Conservation (phyloP, 1,140 invertebrate species). For the Drosophila erecta region DNA sequence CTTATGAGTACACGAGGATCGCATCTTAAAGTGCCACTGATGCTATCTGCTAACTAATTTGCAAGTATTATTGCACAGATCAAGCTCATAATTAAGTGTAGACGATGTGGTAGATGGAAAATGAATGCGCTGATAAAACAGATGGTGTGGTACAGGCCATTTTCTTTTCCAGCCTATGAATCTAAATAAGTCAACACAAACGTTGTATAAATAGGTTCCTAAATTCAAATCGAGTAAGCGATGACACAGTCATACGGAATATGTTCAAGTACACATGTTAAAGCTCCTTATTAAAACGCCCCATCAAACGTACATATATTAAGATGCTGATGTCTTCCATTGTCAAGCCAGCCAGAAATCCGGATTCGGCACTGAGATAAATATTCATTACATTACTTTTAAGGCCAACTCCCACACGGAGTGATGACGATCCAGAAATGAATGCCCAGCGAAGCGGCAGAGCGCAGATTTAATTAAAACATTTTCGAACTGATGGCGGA, state of each 20-base stretch:
- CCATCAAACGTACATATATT: constrained; percentile 3
- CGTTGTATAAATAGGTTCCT: background rate
- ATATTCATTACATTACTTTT: constrained; percentile 53
- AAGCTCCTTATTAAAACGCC: background rate
- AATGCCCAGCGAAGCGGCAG: constrained; percentile 13
- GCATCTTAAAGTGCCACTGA: background rate
- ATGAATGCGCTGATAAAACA: background rate
- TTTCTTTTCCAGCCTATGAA: background rate
- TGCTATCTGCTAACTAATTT: background rate
- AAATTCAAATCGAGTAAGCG: background rate
- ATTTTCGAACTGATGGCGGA: constrained; percentile 56
- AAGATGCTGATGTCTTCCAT: constrained; percentile 15
- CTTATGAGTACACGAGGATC: background rate
- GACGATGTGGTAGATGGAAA: too few species aligned
- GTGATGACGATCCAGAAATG: constrained; percentile 26
- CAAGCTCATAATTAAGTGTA: background rate
- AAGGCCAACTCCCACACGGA: constrained; percentile 38
- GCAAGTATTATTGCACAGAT: constrained; percentile 8
- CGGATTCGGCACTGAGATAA: constrained; percentile 26
- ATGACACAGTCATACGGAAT: background rate
- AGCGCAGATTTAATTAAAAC: constrained; percentile 73
- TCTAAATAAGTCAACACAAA: background rate
- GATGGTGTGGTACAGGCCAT: background rate
- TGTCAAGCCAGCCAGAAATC: background rate
- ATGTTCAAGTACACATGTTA: background rate